Base-by-base conservation (phyloP, 2,888 invertebrate species). In the Lepidocyrtoides sp. region DNA sequence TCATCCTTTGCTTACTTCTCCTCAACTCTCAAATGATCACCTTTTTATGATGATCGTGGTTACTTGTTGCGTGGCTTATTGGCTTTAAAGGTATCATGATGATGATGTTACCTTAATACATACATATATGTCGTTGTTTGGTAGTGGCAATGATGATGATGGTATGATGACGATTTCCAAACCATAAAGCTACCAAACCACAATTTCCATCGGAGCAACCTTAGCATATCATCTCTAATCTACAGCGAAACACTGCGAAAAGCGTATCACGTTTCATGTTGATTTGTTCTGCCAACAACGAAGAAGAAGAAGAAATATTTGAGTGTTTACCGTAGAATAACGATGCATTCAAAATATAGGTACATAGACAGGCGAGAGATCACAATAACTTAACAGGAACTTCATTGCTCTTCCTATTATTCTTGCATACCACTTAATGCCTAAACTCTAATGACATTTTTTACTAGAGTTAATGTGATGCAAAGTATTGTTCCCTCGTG, bases 21-120 rank as follows among this genome's bases (percentile, higher is more conserved):
- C 17, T 63, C 48, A 44, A 41, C 63, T 72, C 54, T 72, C 84
- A n/a, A n/a, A n/a, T n/a, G n/a, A 85, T 75, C 57, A 82, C 75
- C 75, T 77, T 77, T 77, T 48, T 51, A 77, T 51, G 29, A 51
- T 77, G 51, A 77, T 77, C 44, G 48, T 75, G 48, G 44, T 44
- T 86, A 60, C 85, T 51, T 48, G 85, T 54, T 85, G 85, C 72
- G 75, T 75, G 85, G 57, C 75, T 86, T 86, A 75, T 83, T 83
- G 63, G 83, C 60, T 77, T 48, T 26, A 48, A 77, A 77, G 32
- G 51, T 60, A 60, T n/a, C 66, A 17, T 82, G 60, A 82, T 75
- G 85, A 60, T 26, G 60, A 26, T 54, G 44, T 86, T 17, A n/a
- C n/a, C n/a, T n/a, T n/a, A n/a, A n/a, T 36, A 36, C 36, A 2